These are phyloP conservation scores for Dipodomys ordii DNA, from an alignment of 2,113 vertebrate species.

Conservation along the genomic window DNA sequence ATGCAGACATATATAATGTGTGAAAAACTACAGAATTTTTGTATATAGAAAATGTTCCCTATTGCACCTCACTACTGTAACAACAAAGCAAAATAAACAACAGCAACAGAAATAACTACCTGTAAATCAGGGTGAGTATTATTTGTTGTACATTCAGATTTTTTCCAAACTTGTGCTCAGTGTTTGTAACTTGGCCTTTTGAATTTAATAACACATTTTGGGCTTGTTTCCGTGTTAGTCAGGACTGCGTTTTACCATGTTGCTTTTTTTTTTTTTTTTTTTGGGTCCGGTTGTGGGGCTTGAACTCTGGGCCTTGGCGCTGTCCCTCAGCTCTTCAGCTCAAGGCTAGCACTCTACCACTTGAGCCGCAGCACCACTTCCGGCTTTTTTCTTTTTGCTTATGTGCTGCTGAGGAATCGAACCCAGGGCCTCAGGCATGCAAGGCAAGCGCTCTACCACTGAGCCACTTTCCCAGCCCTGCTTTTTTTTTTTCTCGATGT, in stretches of 20 bases:
- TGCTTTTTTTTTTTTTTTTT: neutral
- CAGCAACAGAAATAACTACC: neutral
- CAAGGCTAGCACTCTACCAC: no score
- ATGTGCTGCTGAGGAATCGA: no score
- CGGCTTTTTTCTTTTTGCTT: no score
- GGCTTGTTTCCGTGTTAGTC: neutral
- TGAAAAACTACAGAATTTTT: neutral
- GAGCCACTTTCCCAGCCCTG: no score
- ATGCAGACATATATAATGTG: neutral
- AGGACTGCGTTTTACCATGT: neutral
- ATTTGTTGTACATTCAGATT: neutral
- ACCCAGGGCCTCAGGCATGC: no score
- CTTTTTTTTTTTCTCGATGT: neutral
- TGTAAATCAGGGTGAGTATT: neutral
- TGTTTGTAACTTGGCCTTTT: constrained; percentile 11
- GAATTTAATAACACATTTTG: constrained; percentile 25
- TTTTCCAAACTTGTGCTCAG: neutral
- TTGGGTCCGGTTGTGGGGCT: no score
- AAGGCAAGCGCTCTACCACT: no score
- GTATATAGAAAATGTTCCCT: neutral
- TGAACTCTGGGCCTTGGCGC: no score
- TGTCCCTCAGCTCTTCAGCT: no score
- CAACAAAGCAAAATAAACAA: neutral
- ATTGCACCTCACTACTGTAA: neutral
- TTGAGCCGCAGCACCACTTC: no score